phyloP scores from a whole-genome alignment of 2,797 vertebrate species.

The Periparus ater region DNA sequence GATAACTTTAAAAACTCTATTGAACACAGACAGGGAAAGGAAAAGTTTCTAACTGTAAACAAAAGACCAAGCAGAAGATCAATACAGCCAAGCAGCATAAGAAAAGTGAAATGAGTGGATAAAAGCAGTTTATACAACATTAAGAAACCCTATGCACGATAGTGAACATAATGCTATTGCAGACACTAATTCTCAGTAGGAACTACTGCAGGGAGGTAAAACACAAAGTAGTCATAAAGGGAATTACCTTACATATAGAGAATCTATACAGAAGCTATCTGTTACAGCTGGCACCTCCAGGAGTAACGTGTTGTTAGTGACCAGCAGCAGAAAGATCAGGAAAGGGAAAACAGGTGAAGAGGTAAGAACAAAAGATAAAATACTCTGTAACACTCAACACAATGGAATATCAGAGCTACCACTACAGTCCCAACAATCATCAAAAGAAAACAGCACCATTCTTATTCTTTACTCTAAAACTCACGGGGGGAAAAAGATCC shows the following conservation, averaged over 20 bases:
- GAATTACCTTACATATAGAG: constrained; percentile 65
- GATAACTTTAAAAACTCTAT: background rate
- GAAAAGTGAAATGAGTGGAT: background rate
- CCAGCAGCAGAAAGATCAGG: constrained; percentile 64
- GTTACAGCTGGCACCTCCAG: constrained; percentile 69
- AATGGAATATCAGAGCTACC: background rate
- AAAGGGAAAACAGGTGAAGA: constrained; percentile 64
- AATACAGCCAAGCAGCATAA: background rate
- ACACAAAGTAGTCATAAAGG: constrained; percentile 58
- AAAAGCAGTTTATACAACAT: background rate
- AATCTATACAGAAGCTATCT: constrained; percentile 67
- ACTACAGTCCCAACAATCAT: background rate
- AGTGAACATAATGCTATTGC: background rate
- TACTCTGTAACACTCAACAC: background rate
- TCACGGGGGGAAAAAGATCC: fast-evolving
- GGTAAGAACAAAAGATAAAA: constrained; percentile 38
- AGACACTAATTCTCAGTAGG: background rate
- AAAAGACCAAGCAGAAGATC: background rate
- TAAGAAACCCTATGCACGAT: background rate
- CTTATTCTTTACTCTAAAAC: background rate
- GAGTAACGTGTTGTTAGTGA: constrained; percentile 63
- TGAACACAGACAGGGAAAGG: background rate
- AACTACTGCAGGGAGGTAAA: constrained; percentile 17
- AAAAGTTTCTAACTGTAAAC: background rate
- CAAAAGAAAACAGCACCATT: background rate